Conservation (phyloP, 2,888 invertebrate species). For the Melinaea marsaeus region DNA sequence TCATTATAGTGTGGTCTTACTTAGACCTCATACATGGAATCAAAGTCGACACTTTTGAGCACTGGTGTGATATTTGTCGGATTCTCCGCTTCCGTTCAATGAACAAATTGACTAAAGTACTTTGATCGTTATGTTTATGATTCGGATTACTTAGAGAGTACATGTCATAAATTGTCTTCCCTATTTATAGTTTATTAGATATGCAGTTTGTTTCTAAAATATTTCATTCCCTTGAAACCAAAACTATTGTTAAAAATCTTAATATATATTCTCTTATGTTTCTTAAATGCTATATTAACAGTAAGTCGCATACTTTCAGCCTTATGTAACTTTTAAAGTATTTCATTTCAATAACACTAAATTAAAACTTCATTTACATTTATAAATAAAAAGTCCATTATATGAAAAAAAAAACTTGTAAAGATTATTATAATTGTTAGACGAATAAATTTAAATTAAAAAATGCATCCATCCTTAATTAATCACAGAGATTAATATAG, state of each 20-base stretch:
- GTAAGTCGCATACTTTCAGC: no score
- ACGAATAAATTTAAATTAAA: background rate
- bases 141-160: background rate
- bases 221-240: no score
- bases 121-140: slow-evolving; percentile 8
- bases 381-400: no score
- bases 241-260: no score
- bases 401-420: background rate
- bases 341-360: no score
- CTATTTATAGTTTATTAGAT: no score
- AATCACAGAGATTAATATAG: background rate
- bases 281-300: no score
- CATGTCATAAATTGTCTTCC: background rate
- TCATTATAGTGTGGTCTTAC: slow-evolving; percentile 26
- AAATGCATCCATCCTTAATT: slow-evolving; percentile 9
- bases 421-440: background rate
- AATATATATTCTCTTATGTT: no score
- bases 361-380: no score
- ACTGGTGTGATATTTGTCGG: slow-evolving; percentile 26
- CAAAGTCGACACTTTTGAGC: slow-evolving; percentile 24
- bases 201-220: no score
- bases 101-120: slow-evolving; percentile 13
- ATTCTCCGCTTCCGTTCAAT: slow-evolving; percentile 28
- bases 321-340: no score
- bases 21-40: slow-evolving; percentile 20